These are phyloP conservation scores for Ammodytes dubius DNA, from an alignment of 2,113 vertebrate genomes.

Conservation along the genomic window DNA sequence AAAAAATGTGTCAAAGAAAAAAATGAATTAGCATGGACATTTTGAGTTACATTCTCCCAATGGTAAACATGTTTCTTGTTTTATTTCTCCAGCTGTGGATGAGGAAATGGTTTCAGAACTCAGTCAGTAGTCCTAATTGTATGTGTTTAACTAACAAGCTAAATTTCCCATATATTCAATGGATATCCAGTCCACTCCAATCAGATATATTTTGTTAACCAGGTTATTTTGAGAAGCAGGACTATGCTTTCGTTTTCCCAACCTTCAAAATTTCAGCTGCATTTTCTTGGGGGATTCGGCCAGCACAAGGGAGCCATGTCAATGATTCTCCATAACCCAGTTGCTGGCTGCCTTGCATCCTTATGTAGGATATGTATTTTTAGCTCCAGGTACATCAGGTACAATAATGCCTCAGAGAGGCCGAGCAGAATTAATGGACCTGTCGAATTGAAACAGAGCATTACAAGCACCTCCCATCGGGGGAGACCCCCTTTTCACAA, in stretches of 20 bases:
- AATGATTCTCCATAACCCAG: constrained; percentile 79
- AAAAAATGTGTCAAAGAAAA: background rate
- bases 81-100: background rate
- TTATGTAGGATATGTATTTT: constrained; percentile 83
- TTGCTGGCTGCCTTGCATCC: constrained; percentile 74
- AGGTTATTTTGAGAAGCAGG: background rate
- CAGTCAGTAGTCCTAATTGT: background rate
- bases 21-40: constrained; percentile 26
- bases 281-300: constrained; percentile 45
- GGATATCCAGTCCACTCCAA: background rate
- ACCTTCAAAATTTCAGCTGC: constrained; percentile 36
- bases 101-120: background rate
- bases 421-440: constrained; percentile 78
- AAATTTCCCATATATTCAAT: background rate
- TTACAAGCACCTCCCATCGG: constrained; percentile 62
- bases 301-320: constrained; percentile 61
- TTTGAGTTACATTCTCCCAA: constrained; percentile 21
- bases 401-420: constrained; percentile 69
- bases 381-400: constrained; percentile 82
- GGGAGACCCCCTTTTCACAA: constrained; percentile 67
- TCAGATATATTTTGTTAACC: background rate
- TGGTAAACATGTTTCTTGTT: background rate
- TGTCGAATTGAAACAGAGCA: constrained; percentile 60
- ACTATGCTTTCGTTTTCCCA: constrained; percentile 2
- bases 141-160: background rate